A percentile compares a stretch with the other conserved stretches of the same genome.
These are phyloP conservation scores for Proteles cristata DNA, from an alignment of 2,113 vertebrate genomes.

Conservation along the genomic window DNA sequence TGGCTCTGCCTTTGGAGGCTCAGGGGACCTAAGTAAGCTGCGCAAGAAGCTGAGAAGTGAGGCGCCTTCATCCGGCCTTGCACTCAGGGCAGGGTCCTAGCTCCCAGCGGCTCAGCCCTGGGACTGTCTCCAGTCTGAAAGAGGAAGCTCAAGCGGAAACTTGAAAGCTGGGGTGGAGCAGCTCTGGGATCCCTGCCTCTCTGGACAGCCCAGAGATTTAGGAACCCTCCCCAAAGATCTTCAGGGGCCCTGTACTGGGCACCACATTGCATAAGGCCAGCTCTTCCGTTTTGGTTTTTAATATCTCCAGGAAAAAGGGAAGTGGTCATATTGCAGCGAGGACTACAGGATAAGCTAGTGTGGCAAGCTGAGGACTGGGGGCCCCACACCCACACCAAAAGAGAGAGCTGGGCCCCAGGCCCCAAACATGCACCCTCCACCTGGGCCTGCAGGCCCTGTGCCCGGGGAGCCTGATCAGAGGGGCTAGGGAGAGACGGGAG, in stretches of 20 bases:
- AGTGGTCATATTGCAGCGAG: background rate
- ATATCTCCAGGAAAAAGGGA: background rate
- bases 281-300: background rate
- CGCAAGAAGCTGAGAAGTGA: background rate
- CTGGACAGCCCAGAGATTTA: background rate
- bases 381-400: background rate
- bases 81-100: background rate
- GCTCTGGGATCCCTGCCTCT: background rate
- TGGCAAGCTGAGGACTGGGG: no score
- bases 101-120: background rate
- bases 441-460: background rate
- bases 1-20: background rate
- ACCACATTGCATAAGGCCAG: background rate
- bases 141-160: constrained; percentile 28
- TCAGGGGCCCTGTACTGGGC: background rate
- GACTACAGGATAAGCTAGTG: background rate
- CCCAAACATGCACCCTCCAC: background rate
- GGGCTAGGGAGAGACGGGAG: background rate
- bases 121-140: background rate
- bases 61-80: background rate
- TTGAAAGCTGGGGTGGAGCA: background rate
- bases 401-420: background rate
- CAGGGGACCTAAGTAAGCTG: background rate
- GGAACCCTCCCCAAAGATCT: background rate
- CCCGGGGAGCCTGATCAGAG: background rate